These are phyloP conservation scores for Sparus aurata DNA, from an alignment of 2,797 vertebrate genomes.

Conservation along the genomic window DNA sequence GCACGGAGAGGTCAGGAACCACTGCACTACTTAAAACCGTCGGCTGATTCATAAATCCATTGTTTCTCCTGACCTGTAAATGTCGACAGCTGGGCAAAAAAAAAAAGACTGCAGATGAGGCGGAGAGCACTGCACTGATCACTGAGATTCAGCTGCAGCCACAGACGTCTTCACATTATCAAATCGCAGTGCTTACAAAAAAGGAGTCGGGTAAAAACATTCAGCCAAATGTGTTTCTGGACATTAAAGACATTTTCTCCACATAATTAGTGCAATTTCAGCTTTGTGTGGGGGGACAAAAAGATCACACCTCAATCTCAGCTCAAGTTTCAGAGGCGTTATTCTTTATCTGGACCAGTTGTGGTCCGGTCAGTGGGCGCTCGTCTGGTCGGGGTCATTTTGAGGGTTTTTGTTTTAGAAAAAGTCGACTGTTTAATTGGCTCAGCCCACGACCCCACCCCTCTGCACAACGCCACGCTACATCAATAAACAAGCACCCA, in stretches of 20 bases:
- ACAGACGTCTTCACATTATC: conserved; percentile 29
- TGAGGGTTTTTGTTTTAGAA: not conserved
- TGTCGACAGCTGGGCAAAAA: not conserved
- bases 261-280: conserved; percentile 57
- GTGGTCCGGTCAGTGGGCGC: not conserved
- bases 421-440: conserved; percentile 9
- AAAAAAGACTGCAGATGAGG: not conserved
- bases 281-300: conserved; percentile 2
- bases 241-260: conserved; percentile 1
- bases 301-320: not conserved
- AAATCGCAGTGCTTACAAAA: conserved; percentile 11
- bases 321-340: not conserved
- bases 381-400: conserved; percentile 4
- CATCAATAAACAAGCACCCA: conserved; percentile 63
- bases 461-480: conserved; percentile 34
- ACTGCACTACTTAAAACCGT: not conserved
- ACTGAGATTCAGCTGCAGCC: not conserved
- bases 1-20: conserved; percentile 16
- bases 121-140: not conserved
- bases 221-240: conserved; percentile 31
- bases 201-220: conserved; percentile 10
- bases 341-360: not conserved
- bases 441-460: conserved; percentile 28
- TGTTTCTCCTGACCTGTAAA: no score
- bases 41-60: not conserved